A percentile compares a stretch with the other conserved stretches of the same genome.
Evolutionary conservation across 2,888 invertebrate genomes (phyloP).

Genomic region (Phyto melanocephala): DNA sequence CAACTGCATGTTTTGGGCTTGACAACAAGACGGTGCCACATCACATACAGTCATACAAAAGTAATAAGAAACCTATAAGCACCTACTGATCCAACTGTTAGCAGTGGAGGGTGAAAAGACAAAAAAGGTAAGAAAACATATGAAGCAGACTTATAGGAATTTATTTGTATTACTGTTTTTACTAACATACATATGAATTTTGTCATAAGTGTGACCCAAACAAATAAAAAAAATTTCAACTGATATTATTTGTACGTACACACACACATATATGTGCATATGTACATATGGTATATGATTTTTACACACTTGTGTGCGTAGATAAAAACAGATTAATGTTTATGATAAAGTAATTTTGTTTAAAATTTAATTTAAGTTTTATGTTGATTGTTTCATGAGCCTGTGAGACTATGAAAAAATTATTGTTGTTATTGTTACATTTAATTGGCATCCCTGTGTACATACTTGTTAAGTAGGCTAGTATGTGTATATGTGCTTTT

Average conservation of each 20-base stretch:
- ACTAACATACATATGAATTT: background rate
- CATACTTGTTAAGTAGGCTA: background rate
- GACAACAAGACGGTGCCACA: too few species aligned
- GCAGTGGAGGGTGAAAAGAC: too few species aligned
- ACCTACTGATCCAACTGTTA: too few species aligned
- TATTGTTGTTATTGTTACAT: background rate
- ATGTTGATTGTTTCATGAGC: conserved; percentile 34
- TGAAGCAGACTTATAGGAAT: conserved; percentile 1
- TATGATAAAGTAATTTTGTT: conserved; percentile 52
- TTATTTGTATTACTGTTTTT: background rate
- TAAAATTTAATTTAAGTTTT: conserved; percentile 56
- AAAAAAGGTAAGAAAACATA: background rate
- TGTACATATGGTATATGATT: background rate
- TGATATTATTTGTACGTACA: background rate
- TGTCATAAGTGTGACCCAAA: background rate
- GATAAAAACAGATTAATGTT: conserved; percentile 20
- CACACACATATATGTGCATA: background rate
- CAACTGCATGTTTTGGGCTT: too few species aligned
- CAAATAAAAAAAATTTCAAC: background rate
- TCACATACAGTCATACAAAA: background rate
- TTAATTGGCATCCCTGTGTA: background rate
- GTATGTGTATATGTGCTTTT: background rate
- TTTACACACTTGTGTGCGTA: too few species aligned
- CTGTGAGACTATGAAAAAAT: background rate
- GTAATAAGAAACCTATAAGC: too few species aligned